Percentiles rank a stretch among this genome's conserved stretches.
phyloP scores from a whole-genome alignment of 2,113 vertebrate genomes.

The Rhizomys pruinosus region DNA sequence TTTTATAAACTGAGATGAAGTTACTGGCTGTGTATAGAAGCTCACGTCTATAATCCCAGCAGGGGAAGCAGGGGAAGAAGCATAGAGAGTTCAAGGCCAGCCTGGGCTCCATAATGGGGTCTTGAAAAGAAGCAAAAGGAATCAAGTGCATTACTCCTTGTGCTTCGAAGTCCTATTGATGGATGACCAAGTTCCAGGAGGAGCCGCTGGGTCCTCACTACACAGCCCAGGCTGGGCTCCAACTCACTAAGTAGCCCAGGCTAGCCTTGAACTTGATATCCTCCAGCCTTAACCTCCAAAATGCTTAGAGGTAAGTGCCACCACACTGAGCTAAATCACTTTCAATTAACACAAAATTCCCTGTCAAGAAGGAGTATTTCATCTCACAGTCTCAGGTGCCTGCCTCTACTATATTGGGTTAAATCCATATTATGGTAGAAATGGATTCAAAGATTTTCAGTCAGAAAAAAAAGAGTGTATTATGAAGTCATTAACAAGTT shows the following conservation, averaged over 20 bases:
- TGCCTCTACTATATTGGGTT: background rate
- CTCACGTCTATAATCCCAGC: background rate
- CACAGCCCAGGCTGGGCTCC: background rate
- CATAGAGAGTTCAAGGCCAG: background rate
- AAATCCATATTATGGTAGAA: background rate
- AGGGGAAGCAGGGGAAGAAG: background rate
- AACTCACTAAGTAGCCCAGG: background rate
- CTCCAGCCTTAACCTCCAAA: background rate
- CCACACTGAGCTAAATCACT: background rate
- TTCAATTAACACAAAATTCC: constrained; percentile 39
- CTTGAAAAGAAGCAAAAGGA: background rate
- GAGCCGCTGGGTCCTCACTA: background rate
- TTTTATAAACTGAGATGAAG: background rate
- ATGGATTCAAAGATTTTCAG: constrained; percentile 30
- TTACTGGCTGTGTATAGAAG: background rate
- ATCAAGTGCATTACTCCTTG: background rate
- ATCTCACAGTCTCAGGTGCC: background rate
- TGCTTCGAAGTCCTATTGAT: fast-evolving
- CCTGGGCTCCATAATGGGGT: background rate
- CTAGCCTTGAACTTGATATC: background rate
- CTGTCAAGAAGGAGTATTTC: background rate
- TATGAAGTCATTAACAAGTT: background rate
- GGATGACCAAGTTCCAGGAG: background rate
- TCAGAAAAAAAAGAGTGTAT: background rate
- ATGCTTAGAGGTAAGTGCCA: no score